These are phyloP conservation scores for Parochlus steinenii DNA, from an alignment of 2,888 invertebrate species.

Conservation along the genomic window DNA sequence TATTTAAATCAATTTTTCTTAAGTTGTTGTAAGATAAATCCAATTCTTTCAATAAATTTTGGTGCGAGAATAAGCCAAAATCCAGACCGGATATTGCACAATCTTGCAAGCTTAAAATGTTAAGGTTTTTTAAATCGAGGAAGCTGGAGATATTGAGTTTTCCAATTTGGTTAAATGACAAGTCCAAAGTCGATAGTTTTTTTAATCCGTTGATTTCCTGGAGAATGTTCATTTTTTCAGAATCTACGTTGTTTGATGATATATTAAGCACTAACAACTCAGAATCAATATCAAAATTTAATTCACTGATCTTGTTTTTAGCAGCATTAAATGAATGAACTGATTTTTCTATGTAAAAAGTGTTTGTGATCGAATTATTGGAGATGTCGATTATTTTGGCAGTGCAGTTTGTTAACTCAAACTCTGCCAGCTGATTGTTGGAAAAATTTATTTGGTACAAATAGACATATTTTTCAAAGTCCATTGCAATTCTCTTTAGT, in stretches of 20 bases:
- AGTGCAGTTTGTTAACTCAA: neutral
- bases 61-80: slow-evolving; percentile 9
- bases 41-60: slow-evolving; percentile 4
- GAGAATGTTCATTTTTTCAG: neutral
- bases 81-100: slow-evolving; percentile 1
- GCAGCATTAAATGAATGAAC: slow-evolving; percentile 6
- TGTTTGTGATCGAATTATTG: neutral
- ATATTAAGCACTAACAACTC: slow-evolving; percentile 3
- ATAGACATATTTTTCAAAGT: too few relatives aligned
- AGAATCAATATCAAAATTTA: neutral
- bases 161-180: slow-evolving; percentile 9
- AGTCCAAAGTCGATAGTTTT: slow-evolving; percentile 8
- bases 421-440: too few relatives aligned
- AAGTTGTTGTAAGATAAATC: slow-evolving; percentile 8
- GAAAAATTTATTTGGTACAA: too few relatives aligned
- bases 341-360: slow-evolving; percentile 3
- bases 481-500: neutral
- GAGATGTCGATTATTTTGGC: slow-evolving; percentile 4
- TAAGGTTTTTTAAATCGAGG: slow-evolving; percentile 1
- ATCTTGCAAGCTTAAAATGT: slow-evolving; percentile 7
- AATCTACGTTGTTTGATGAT: slow-evolving; percentile 1
- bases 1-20: neutral
- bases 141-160: slow-evolving; percentile 5
- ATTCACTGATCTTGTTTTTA: neutral
- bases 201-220: neutral